Evolutionary conservation across 2,797 vertebrate genomes (phyloP), one percentile per base, ranked within the genome.

Genomic region (Adrianichthys oophorus): DNA sequence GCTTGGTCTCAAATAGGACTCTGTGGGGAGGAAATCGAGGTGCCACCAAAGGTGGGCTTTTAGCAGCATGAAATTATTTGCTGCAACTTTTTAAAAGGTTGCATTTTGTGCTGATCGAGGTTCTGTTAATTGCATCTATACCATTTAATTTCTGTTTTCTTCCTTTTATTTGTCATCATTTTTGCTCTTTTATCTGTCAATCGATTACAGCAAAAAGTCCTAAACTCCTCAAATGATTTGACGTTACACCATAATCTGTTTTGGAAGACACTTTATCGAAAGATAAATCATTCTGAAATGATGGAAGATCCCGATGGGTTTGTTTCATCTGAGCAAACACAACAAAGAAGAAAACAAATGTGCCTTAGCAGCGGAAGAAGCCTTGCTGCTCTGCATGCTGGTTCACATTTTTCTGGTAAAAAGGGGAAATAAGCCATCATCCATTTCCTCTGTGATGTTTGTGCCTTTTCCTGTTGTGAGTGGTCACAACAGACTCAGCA

Each of bases 1-100:
- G 74, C 78, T 79, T 78, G 60, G 60, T 79, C 68, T 79, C 64
- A 68, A 69, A 73, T 73, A 61, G 58, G 60, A 43, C 62, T 80
- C 62, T 54, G 59, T 59, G 48, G 67, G 70, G 74, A 79, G 68
- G 56, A 66, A 78, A 77, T 51, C 65, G 49, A 74, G 70, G 52
- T 65, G 65, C 53, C 49, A 53, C 41, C 48, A 54, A 69, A 24
- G 26, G 58, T 52, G 50, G 21, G 41, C 63, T 62, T 67, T 84
- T 85, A 79, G 57, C 53, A 56, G 62, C 6, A 70, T 62, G 14
- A 74, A 70, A 59, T 46, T 44, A 4, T 21, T 19, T 46, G 18
- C 19, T 0, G 18, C 18, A 19, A 19, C 18, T 19, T 46, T 45
- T 7, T 16, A 18, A 45, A 45, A 45, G 32, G 10, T 12, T 13